These are phyloP conservation scores for Ptilonorhynchus violaceus DNA, from an alignment of 2,113 vertebrate species.

Conservation along the genomic window DNA sequence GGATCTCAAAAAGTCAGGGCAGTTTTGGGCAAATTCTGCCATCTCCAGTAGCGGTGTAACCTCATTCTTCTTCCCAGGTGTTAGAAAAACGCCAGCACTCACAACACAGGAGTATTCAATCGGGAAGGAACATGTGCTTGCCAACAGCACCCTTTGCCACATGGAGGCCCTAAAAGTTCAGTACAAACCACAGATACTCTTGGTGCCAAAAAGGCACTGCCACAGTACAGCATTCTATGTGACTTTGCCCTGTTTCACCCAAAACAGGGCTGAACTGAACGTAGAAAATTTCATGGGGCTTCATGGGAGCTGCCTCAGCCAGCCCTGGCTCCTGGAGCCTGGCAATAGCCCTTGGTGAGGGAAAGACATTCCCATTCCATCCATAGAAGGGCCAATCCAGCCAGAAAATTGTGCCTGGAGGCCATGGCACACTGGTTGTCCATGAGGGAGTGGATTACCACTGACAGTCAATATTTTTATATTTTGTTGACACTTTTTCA, in stretches of 20 bases:
- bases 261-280: background rate
- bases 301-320: background rate
- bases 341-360: background rate
- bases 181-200: background rate
- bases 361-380: background rate
- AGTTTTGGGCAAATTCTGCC: background rate
- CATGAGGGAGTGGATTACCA: background rate
- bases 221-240: rapidly evolving
- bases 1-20: background rate
- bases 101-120: background rate
- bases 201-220: background rate
- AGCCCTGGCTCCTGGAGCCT: background rate
- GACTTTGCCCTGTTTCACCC: background rate
- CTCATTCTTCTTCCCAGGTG: background rate
- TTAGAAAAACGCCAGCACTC: background rate
- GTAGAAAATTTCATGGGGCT: background rate
- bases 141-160: background rate
- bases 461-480: background rate
- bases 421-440: background rate
- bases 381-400: background rate
- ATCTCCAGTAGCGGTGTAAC: background rate
- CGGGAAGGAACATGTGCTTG: background rate
- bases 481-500: background rate
- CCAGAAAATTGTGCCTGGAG: background rate
- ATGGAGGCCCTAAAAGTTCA: background rate